A percentile compares a stretch with the other conserved stretches of the same genome.
Conservation (phyloP, 2,797 vertebrate genomes). For the Lagocephalus sceleratus region DNA sequence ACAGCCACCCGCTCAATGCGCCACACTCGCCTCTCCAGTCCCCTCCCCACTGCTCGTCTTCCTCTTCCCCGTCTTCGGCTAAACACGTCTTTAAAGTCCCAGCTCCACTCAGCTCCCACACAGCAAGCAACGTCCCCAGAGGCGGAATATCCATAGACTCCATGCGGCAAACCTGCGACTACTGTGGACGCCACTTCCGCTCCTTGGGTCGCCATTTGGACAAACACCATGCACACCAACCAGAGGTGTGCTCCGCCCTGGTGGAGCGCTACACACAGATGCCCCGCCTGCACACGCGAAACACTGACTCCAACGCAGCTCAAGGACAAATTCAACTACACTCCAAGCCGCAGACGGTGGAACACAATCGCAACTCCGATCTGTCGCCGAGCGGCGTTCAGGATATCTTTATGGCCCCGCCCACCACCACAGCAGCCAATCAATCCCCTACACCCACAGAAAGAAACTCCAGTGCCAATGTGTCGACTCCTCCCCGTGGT, state of each 20-base stretch:
- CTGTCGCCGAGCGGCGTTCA: conserved; percentile 44
- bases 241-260: conserved; percentile 72
- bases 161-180: conserved; percentile 74
- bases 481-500: conserved; percentile 61
- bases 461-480: conserved; percentile 48
- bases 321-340: conserved; percentile 27
- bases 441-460: conserved; percentile 52
- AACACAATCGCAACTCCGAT: conserved; percentile 28
- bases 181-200: conserved; percentile 79
- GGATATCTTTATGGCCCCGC: conserved; percentile 63
- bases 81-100: conserved; percentile 73
- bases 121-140: conserved; percentile 34
- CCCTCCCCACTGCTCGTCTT: conserved; percentile 48
- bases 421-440: conserved; percentile 39
- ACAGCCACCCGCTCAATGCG: conserved; percentile 29
- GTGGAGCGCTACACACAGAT: conserved; percentile 73
- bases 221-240: conserved; percentile 79
- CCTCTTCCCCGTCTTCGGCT: conserved; percentile 33
- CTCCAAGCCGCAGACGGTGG: conserved; percentile 16
- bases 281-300: conserved; percentile 56
- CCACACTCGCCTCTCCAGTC: conserved; percentile 41
- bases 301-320: conserved; percentile 26
- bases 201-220: conserved; percentile 78
- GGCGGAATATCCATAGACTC: conserved; percentile 55
- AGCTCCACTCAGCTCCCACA: conserved; percentile 39